Evolutionary conservation across 2,888 invertebrate species (phyloP), one percentile per base, ranked within the genome.

Genomic region (Drosophila colorata): DNA sequence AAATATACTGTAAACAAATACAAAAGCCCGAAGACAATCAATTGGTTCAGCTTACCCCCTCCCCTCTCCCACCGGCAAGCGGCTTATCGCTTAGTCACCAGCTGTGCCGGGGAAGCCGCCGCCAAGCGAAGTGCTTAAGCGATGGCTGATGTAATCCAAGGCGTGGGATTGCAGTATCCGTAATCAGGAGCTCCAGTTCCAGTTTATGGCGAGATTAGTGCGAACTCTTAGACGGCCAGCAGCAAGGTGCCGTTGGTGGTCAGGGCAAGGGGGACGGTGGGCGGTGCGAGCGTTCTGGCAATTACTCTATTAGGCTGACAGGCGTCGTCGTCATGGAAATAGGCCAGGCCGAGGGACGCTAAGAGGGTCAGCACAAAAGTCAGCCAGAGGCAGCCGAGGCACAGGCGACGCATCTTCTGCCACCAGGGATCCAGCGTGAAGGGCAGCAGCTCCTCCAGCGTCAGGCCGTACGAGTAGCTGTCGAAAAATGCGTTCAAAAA

Each of bases 331-430:
- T 57, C 46, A 37, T 87, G 74, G 18, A 85, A 41, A 59, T 90
- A 87, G 4, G 92, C 87, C 38, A 94, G 88, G 35, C 91, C 89
- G 4, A 93, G 92, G 23, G 93, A 91, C 44, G 93, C 89, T 3
- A 93, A 89, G 0, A 94, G 91, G 78, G 93, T 92, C 86, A 93
- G 89, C 1, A 92, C 90, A 70, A 94, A 90, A 33, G 92, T 80
- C 0, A 93, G 90, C 93, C 94, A 94, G 90, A 94, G 93, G 79
- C 93, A 89, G 33, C 93, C 78, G 69, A 93, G 84, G 20, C 94
- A 85, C 61, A 92, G 89, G 59, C 92, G 91, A 0, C 94, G 92
- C 1, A 93, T 80, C 0, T 93, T 91, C 1, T 93, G 92, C 94
- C 94, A 94, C 78, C 93, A 92, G 0, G 92, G 90, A 72, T 94